A percentile compares a stretch with the other conserved stretches of the same genome.
These are phyloP conservation scores for Lamellibrachia columna DNA, from an alignment of 2,888 invertebrate species.

Conservation along the genomic window DNA sequence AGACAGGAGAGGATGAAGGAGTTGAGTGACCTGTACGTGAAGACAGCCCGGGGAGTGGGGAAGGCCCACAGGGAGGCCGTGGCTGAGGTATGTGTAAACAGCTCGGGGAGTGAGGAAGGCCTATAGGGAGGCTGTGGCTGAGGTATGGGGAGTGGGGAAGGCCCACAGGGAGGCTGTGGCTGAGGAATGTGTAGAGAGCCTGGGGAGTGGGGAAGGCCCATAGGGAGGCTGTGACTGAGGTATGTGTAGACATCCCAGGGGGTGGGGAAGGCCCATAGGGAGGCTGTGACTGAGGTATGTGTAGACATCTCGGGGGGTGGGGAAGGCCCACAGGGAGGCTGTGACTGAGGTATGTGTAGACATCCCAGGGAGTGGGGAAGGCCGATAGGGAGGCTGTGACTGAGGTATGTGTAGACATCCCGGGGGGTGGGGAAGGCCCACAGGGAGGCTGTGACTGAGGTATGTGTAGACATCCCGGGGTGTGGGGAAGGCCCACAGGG, in stretches of 20 bases:
- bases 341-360: conserved; percentile 23
- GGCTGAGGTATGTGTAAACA: background rate
- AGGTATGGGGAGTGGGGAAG: no score
- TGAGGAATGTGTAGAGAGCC: no score
- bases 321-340: no score
- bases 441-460: conserved; percentile 21
- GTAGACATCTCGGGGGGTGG: no score
- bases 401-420: background rate
- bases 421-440: conserved; percentile 33
- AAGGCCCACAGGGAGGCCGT: conserved; percentile 30
- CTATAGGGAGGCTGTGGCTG: conserved; percentile 27
- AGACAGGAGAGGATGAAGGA: conserved; percentile 53
- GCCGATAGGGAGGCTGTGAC: conserved; percentile 27
- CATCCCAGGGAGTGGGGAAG: conserved; percentile 29
- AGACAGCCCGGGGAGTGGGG: conserved; percentile 30
- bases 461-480: no score
- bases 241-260: no score
- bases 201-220: no score
- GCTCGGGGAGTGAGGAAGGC: conserved; percentile 30
- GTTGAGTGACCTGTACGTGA: conserved; percentile 37
- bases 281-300: no score
- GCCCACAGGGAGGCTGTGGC: background rate
- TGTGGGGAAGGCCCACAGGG: no score
- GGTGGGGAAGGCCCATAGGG: no score
- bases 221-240: no score